Base-by-base conservation (phyloP, 2,797 vertebrate species). In the Alfaro cultratus region DNA sequence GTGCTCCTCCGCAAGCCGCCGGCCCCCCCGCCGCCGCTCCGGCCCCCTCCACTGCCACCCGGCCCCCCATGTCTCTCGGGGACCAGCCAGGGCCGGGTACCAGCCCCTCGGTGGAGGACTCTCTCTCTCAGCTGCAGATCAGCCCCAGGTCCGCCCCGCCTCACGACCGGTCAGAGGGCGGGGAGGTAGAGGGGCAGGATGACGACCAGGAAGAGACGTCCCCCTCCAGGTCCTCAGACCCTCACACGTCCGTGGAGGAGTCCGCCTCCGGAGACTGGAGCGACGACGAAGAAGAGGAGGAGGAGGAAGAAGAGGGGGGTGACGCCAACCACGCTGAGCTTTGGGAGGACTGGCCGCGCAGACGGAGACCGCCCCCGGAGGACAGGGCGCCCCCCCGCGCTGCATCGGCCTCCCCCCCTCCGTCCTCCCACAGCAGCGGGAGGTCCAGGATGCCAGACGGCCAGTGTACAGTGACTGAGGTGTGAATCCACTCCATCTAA, bases 391-490 rank as follows among this genome's bases (percentile, higher is more conserved):
- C 93, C 85, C 95, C 96, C 85, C 97, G 95, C 1, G 95, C 93
- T 0, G 96, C 96, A 86, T 92, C 94, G 51, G 80, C 82, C 74
- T 91, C 93, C 45, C 80, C 89, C 4, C 83, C 91, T 92, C 83
- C 93, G 84, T 94, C 95, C 87, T 94, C 89, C 83, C 96, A 90
- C 91, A 93, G 94, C 84, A 95, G 91, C 2, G 97, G 96, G 82
- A 97, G 97, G 86, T 98, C 98, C 83, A 97, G 98, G 89, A 96
- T 97, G 95, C 98, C 98, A 16, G 99, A 99, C 74, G 99, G 98
- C 94, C 98, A 99, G 96, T 99, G 98, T 95, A 99, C 98, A 85
- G 96, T 99, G 94, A 99, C 97, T 89, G 98, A 99, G 95, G 99
- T 99, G 95, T 99, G 96, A 97, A 86, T 91, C 82, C 86, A 85